A percentile compares a stretch with the other conserved stretches of the same genome.
phyloP scores from a whole-genome alignment of 2,113 vertebrate genomes.

The Podarcis muralis region DNA sequence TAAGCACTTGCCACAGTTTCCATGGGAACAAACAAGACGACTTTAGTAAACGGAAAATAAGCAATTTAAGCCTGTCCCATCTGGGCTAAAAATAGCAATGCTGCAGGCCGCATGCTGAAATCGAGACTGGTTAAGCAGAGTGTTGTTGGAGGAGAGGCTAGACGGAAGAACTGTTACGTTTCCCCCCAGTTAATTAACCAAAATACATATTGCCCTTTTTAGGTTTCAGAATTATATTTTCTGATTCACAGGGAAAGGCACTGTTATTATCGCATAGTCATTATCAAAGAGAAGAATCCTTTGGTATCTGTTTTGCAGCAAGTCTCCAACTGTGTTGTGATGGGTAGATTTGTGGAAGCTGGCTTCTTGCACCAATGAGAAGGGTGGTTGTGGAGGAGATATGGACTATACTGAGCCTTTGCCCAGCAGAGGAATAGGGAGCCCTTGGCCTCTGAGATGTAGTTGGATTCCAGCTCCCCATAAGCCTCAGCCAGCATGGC shows the following conservation, averaged over 20 bases:
- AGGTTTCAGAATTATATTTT: constrained; percentile 51
- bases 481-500: no score
- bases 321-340: not conserved
- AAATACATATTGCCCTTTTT: constrained; percentile 63
- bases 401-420: not conserved
- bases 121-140: constrained; percentile 72
- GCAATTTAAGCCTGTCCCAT: constrained; percentile 79
- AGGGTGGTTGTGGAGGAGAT: not conserved
- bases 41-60: constrained; percentile 87
- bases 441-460: no score
- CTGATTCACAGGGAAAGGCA: constrained; percentile 35
- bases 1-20: constrained; percentile 78
- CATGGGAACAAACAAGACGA: constrained; percentile 78
- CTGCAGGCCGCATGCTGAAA: constrained; percentile 73
- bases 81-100: constrained; percentile 81
- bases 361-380: not conserved
- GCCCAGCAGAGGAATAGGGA: no score
- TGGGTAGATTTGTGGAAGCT: not conserved
- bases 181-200: constrained; percentile 63
- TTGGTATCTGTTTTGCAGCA: constrained; percentile 35
- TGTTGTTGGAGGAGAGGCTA: constrained; percentile 55
- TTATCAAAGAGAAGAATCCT: not conserved
- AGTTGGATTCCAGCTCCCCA: no score
- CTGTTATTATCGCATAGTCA: constrained; percentile 20
- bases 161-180: constrained; percentile 60